Base-by-base conservation (phyloP, 35 echinoderm and acorn worm species). In the Nesometra sesokonis region DNA sequence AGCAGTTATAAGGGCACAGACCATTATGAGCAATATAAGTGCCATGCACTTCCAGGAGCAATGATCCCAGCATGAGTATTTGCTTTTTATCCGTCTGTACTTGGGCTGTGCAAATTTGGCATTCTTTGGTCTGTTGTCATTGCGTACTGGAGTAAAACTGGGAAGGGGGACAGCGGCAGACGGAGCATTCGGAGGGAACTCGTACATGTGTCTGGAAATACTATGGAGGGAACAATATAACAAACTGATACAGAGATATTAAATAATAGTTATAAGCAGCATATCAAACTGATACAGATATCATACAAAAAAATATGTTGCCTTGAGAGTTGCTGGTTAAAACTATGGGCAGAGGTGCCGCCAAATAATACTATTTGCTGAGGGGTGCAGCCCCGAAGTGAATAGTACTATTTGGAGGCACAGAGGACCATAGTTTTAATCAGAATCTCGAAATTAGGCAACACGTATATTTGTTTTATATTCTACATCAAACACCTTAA, bases 121-220 rank as follows among this genome's bases (percentile, higher is more conserved):
- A 43, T 80, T 80, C 38, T 40, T 80, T 19, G 43, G 83, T 47
- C 32, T 82, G 35, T 88, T 88, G 52, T 89, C 87, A 57, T 83
- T 89, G 80, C 82, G 82, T 33, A 89, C 40, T 67, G 87, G 79
- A 31, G 87, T 88, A 29, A 88, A 88, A 5, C 30, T 34, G 23
- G 77, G 87, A 5, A 46, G 37, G 3, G 87, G 37, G 19, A 47
- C 39, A 7, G 83, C 52, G 2, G 52, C 52, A 9, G 52, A 13
- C 52, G 52, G 52, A 27, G 52, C 2, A 67, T 67, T 67, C 52
- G 52, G 52, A 17, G 52, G 52, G 23, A 67, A 67, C 52, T 67
- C 52, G 52, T 67, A 67, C 52, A 67, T 67, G 23, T 67, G 52
- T 67, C 52, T 67, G 8, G 52, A 67, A 67, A 67, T 67, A 67